These are phyloP conservation scores for Cryptocheilus praepositus DNA, from an alignment of 2,888 invertebrate species.

Conservation along the genomic window DNA sequence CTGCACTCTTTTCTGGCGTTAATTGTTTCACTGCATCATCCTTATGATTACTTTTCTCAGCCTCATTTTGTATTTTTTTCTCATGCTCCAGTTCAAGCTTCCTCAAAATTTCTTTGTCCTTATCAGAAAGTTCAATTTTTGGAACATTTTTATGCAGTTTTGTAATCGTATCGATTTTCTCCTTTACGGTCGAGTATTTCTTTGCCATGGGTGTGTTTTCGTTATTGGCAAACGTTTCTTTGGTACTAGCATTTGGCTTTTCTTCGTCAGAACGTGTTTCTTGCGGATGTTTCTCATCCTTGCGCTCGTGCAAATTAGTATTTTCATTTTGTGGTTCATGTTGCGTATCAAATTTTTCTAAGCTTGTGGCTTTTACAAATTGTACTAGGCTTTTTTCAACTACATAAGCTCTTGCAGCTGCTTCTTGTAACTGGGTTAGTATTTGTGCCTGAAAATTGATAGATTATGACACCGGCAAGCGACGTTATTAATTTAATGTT, in stretches of 20 bases:
- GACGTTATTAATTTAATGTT: not conserved
- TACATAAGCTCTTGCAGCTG: slow-evolving; percentile 80
- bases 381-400: slow-evolving; percentile 84
- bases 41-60: not conserved
- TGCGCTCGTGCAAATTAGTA: slow-evolving; percentile 55
- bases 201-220: slow-evolving; percentile 33
- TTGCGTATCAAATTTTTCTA: slow-evolving; percentile 41
- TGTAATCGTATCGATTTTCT: slow-evolving; percentile 69
- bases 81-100: slow-evolving; percentile 77
- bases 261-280: slow-evolving; percentile 47
- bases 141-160: slow-evolving; percentile 64
- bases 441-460: slow-evolving; percentile 67
- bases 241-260: not conserved
- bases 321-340: slow-evolving; percentile 8
- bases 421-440: slow-evolving; percentile 77
- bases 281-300: slow-evolving; percentile 68
- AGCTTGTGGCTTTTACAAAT: slow-evolving; percentile 74
- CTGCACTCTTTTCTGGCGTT: not conserved
- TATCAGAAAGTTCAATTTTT: slow-evolving; percentile 75
- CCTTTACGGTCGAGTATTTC: slow-evolving; percentile 70
- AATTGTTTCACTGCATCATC: too few species aligned
- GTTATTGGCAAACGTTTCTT: not conserved
- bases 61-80: slow-evolving; percentile 19
- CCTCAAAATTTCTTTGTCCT: slow-evolving; percentile 75
- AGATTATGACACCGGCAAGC: slow-evolving; percentile 32